Evolutionary conservation across 2,888 invertebrate species (phyloP), one percentile per base, ranked within the genome.

Genomic region (Limenitis arthemis): DNA sequence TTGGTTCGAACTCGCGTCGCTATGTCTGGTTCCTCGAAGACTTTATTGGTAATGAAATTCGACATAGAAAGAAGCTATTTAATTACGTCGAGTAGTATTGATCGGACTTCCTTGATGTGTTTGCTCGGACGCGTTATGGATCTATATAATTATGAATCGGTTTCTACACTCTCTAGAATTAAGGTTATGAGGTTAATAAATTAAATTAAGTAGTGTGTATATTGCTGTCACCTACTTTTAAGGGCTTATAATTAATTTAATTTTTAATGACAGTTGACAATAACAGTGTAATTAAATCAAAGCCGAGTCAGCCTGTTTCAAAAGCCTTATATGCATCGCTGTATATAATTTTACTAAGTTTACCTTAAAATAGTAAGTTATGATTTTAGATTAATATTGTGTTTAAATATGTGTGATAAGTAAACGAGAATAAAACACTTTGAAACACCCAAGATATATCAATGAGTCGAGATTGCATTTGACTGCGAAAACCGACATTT

Each of bases 401-500:
- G 4, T 20, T 20, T 4, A 20, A 20, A 20, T 4, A 20, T 20
- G 20, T 20, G 20, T 20, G 20, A 20, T 20, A 20, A 20, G 20
- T 20, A 20, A 20, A 20, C 20, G 20, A 20, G 4, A 20, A 20
- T 20, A 20, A 20, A 20, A 20, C 20, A 20, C 20, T 20, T 20
- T 20, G 1, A 20, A 20, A 20, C 20, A 20, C 1, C 2, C 1
- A 20, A 20, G 2, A 20, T 20, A 20, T 20, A 20, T 20, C 20
- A 20, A 20, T 20, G 20, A 20, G 20, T 20, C 20, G 20, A 20
- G 69, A 73, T 75, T 73, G 73, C 70, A 72, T 74, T 71, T 72
- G 63, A 68, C 60, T 61, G 62, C 59, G 66, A 69, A 67, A 69
- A 67, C 67, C 65, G 70, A 63, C 74, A 75, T 79, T 79, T 77